Evolutionary conservation across 2,888 invertebrate genomes (phyloP), one percentile per base, ranked within the genome.

Genomic region (Rhingia rostrata): DNA sequence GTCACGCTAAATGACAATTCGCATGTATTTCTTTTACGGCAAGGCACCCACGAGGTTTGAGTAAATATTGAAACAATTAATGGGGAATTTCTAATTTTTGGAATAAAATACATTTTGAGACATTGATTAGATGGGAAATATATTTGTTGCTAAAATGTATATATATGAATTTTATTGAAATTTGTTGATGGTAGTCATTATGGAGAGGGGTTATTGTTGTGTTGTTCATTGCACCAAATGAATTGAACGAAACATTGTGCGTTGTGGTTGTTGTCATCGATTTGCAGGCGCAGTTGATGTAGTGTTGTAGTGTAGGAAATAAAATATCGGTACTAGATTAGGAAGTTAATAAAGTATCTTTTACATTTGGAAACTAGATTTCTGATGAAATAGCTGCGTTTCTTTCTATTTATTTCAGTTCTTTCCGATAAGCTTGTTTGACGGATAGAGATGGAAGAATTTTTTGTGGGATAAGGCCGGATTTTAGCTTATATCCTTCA

Each of bases 1-100:
- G 81, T 69, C 75, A 84, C 12, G 60, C 22, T 56, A 72, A 69
- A 49, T 86, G 84, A 84, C 84, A 80, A 64, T 79, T 84, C 54
- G 51, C 41, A 61, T 70, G n/a, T 39, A 9, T 43, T 60, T 63
- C 35, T 14, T 35, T 14, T 51, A 6, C 5, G 30, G 35, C 12
- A 53, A 51, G 53, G 60, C 33, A 63, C 47, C 49, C 83, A 79
- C 83, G 83, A 82, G 82, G 82, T 77, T 43, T 43, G 10, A 9
- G 53, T 12, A 14, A 51, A 37, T 43, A 12, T 43, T 49, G 9
- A 12, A 0, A 3, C 6, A 60, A 32, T 5, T 30, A 4, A 9
- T 43, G n/a, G 0, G 10, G n/a, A 32, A 49, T 69, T 22, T 12
- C 4, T 22, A 12, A 14, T 30, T 49, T 51, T 41, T 58, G 1